phyloP scores from a whole-genome alignment of 2,797 vertebrate genomes.

The Neosalanx taihuensis region DNA sequence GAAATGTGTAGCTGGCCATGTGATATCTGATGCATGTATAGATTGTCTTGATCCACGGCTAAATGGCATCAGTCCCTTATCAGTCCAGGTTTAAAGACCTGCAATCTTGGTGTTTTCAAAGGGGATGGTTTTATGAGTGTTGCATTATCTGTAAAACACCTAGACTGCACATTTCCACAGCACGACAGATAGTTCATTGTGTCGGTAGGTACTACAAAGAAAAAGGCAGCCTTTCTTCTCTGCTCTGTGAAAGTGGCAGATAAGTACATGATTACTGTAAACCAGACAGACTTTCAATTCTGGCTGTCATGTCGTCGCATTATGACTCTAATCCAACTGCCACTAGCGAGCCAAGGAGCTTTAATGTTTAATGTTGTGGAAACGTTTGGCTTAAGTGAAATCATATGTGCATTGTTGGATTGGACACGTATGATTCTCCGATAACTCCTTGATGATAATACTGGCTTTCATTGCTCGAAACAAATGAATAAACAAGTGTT shows the following conservation, averaged over 20 bases:
- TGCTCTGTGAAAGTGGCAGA: conserved; percentile 48
- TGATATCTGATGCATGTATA: conserved; percentile 21
- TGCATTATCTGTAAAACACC: conserved; percentile 67
- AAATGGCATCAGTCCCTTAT: conserved; percentile 63
- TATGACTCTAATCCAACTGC: neutral
- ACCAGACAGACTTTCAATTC: conserved; percentile 31
- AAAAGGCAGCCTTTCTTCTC: conserved; percentile 28
- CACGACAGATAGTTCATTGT: conserved; percentile 52
- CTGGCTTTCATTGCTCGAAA: neutral
- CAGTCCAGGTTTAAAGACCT: conserved; percentile 57
- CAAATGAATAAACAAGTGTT: conserved; percentile 21
- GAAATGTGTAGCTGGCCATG: conserved; percentile 41
- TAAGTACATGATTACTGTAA: conserved; percentile 56
- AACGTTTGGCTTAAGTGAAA: neutral
- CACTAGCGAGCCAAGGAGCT: neutral
- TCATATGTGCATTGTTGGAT: neutral
- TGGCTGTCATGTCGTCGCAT: conserved; percentile 11
- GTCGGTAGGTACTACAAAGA: conserved; percentile 56
- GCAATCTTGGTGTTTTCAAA: conserved; percentile 66
- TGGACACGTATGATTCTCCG: neutral
- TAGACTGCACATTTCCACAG: conserved; percentile 58
- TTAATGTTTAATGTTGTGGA: neutral
- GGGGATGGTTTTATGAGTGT: conserved; percentile 63
- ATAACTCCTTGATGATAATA: no score
- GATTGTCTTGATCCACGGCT: conserved; percentile 29